Evolutionary conservation across 2,888 invertebrate genomes (phyloP), one percentile per base, ranked within the genome.

Genomic region (Cryptus armator): DNA sequence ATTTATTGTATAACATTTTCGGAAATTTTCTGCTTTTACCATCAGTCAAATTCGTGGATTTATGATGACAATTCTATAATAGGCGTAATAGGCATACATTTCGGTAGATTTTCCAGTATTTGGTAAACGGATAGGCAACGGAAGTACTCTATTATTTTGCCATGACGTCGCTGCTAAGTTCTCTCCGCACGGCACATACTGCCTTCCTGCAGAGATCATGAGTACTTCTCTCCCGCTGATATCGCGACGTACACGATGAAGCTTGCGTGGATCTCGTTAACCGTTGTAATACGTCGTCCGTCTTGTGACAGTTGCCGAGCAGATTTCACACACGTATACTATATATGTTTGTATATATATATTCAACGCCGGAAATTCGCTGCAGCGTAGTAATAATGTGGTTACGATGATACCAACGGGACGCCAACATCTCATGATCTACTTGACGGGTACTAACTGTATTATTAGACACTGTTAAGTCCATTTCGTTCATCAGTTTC

Each of bases 341-440:
- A 32, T 16, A 67, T 59, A 56, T 59, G 10, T 53, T 12, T 6
- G 10, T 12, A 12, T 24, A 44, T 29, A 29, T 24, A 44, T 43
- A 56, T 67, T 67, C 37, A 29, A 48, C 68, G 16, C 14, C 19
- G 51, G 62, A 37, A 64, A 62, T 44, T 62, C 32, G 59, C 64
- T 71, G 56, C 46, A 44, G 24, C 24, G 70, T 32, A 51, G 76
- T 81, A 81, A 70, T 81, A 76, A 76, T 29, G 76, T 10, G 44
- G 70, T 76, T 76, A 71, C 66, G 53, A 71, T 56, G 44, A 76
- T 76, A 66, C 48, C 29, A 29, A 64, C 70, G 19, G 37, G n/a
- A 14, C n/a, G 48, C 88, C 86, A 87, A 87, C 89, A 90, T 90
- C 88, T 90, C 89, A 88, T 89, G 89, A 89, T 89, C 89, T 88